Evolutionary conservation across 2,888 invertebrate genomes (phyloP).

Genomic region (Coecobrya sp.): DNA sequence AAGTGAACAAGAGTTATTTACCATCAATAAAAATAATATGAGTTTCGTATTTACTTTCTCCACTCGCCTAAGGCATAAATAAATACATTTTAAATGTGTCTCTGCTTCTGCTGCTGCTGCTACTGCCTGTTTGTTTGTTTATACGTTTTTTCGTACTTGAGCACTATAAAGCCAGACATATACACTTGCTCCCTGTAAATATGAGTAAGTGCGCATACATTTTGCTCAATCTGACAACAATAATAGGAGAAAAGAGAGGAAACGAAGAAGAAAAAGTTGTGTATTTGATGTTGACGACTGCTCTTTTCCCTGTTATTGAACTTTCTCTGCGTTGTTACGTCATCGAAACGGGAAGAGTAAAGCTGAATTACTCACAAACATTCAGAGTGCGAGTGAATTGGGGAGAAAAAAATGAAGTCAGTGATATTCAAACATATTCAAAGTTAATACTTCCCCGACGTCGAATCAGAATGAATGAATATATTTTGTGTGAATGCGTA

Average conservation of each 20-base stretch:
- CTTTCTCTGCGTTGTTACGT: not conserved
- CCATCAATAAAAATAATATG: slow-evolving; percentile 39
- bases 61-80: slow-evolving; percentile 19
- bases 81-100: slow-evolving; percentile 19
- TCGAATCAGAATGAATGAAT: slow-evolving; percentile 29
- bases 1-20: slow-evolving; percentile 37
- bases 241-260: not conserved
- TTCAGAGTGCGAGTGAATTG: not conserved
- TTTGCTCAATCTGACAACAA: not conserved
- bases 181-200: not conserved
- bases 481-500: slow-evolving; percentile 7
- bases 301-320: slow-evolving; percentile 25
- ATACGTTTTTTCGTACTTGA: not conserved
- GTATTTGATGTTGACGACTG: slow-evolving; percentile 3
- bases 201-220: not conserved
- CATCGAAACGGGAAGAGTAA: not conserved
- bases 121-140: not conserved
- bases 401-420: slow-evolving; percentile 16
- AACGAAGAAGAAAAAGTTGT: not conserved
- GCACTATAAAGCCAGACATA: not conserved
- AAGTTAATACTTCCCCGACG: not conserved
- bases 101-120: not conserved
- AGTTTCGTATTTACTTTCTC: slow-evolving; percentile 37
- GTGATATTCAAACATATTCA: slow-evolving; percentile 28
- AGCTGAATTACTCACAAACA: not conserved